phyloP scores from a whole-genome alignment of 1,140 invertebrate genomes.

The Maconellicoccus hirsutus region DNA sequence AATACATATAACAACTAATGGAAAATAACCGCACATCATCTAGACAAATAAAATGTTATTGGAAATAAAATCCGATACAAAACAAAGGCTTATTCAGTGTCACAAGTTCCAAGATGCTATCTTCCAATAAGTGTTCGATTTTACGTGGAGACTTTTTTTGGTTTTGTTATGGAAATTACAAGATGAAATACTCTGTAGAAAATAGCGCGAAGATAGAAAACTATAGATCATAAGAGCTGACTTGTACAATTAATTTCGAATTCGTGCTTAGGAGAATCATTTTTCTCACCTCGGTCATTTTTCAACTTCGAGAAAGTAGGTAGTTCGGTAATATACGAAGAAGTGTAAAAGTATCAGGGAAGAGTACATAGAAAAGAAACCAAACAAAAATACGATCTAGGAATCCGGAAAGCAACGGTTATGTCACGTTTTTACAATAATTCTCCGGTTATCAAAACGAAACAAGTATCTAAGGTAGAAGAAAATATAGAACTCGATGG shows the following conservation, averaged over 20 bases:
- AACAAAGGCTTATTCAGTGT: too few relatives aligned
- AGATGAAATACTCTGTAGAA: too few relatives aligned
- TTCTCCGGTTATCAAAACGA: not conserved
- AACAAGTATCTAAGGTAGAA: not conserved
- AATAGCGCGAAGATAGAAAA: too few relatives aligned
- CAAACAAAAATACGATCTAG: not conserved
- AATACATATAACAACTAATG: too few relatives aligned
- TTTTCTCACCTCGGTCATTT: not conserved
- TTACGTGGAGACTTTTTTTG: too few relatives aligned
- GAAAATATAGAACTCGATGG: not conserved
- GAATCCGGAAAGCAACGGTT: constrained; percentile 2
- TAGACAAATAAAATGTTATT: too few relatives aligned
- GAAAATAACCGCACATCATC: too few relatives aligned
- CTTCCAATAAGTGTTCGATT: too few relatives aligned
- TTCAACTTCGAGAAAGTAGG: not conserved
- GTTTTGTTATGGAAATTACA: too few relatives aligned
- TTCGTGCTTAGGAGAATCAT: not conserved
- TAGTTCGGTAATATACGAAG: not conserved
- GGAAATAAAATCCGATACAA: too few relatives aligned
- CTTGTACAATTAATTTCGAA: not conserved
- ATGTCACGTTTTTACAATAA: constrained; percentile 5
- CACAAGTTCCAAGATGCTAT: too few relatives aligned
- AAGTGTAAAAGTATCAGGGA: not conserved
- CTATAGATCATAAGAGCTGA: not conserved
- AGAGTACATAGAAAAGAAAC: not conserved